Evolutionary conservation across 2,113 vertebrate genomes (phyloP), one percentile per base, ranked within the genome.

Genomic region (Oncorhynchus keta): DNA sequence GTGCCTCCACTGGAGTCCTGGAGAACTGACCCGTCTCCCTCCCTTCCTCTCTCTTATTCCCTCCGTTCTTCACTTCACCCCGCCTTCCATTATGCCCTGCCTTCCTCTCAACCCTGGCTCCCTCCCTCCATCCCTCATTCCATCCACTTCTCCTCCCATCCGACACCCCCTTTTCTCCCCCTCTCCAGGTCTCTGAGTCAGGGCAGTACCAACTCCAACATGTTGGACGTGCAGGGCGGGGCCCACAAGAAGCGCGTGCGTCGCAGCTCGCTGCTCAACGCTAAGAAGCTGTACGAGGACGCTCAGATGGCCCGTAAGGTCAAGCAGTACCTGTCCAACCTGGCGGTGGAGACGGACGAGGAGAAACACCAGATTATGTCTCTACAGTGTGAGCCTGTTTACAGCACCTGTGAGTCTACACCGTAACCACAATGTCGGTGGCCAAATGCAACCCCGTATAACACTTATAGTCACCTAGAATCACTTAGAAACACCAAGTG

Each of bases 231-330:
- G 16, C 97, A 98, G 81, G 96, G 93, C 65, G 95, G 95, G 0
- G 95, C 93, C 24, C 97, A 99, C 83, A 99, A 98, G 85, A 99
- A 99, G 83, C 94, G 96, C 0, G 95, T 95, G 1, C 94, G 97
- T 0, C 96, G 97, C 80, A 98, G 97, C 90, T 99, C 97, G 0
- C 93, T 99, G 0, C 95, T 99, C 6, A 99, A 99, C 0, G 97
- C 97, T 69, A 99, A 98, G 93, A 99, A 99, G 83, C 93, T 99
- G 0, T 99, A 99, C 0, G 97, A 99, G 85, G 97, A 99, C 22
- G 97, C 97, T 0, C 97, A 98, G 84, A 99, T 99, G 97, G 96
- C 97, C 0, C 92, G 97, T 57, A 98, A 97, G 89, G 97, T 99
- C 76, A 98, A 97, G 88, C 97, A 99, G 81, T 99, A 99, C 88